Percentiles rank a stretch among this genome's conserved stretches.
These are phyloP conservation scores for Zhengitettix transpicula DNA, from an alignment of 2,888 invertebrate genomes.

Conservation along the genomic window DNA sequence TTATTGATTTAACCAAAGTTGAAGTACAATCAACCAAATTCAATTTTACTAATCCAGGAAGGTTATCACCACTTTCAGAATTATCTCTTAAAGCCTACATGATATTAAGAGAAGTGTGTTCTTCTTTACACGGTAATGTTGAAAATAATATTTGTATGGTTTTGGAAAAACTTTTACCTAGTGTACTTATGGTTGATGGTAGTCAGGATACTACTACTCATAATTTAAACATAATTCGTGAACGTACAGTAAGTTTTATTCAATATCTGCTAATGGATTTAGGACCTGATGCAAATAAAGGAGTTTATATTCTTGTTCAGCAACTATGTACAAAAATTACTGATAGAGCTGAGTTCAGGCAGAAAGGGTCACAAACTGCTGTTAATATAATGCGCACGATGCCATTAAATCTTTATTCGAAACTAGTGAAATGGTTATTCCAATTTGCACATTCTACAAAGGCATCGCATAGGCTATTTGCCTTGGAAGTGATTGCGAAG, in stretches of 20 bases:
- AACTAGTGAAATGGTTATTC: constrained; percentile 23
- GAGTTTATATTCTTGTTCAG: constrained; percentile 25
- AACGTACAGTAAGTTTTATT: constrained; percentile 17
- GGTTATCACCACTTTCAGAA: constrained; percentile 10
- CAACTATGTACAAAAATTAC: constrained; percentile 27
- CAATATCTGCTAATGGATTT: constrained; percentile 18
- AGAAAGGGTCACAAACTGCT: constrained; percentile 24
- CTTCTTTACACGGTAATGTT: constrained; percentile 27
- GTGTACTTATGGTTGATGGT: constrained; percentile 20
- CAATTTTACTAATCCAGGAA: not conserved
- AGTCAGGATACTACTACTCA: constrained; percentile 11
- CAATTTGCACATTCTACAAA: constrained; percentile 22
- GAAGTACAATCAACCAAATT: constrained; percentile 14
- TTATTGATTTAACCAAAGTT: constrained; percentile 22
- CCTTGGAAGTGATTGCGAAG: constrained; percentile 30
- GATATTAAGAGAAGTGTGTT: constrained; percentile 23
- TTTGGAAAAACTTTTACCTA: constrained; percentile 26
- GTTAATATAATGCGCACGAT: constrained; percentile 22
- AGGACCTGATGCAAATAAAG: constrained; percentile 18
- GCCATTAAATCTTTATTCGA: constrained; percentile 20
- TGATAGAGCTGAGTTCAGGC: constrained; percentile 28
- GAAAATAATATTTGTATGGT: constrained; percentile 23
- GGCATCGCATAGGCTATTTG: constrained; percentile 29
- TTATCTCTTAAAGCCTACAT: constrained; percentile 24
- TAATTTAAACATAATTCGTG: constrained; percentile 16